Conservation (phyloP, 2,888 invertebrate species). For the Drosophila algonquin region DNA sequence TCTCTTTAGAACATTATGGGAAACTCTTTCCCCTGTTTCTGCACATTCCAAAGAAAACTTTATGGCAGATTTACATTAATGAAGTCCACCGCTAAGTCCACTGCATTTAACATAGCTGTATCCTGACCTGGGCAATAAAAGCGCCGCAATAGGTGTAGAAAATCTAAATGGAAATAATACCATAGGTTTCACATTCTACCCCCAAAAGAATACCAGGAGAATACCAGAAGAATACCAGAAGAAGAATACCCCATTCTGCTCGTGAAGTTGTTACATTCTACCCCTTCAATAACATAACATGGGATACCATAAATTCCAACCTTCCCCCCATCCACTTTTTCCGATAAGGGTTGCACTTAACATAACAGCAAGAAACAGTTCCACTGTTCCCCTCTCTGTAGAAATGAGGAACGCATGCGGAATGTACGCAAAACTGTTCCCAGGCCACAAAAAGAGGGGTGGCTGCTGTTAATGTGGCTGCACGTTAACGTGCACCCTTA, state of each 20-base stretch:
- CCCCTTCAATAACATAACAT: not conserved
- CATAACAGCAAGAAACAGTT: not conserved
- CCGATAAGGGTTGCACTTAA: not conserved
- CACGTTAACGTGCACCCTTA: too few species aligned
- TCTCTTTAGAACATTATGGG: not conserved
- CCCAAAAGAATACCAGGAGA: not conserved
- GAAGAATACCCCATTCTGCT: not conserved
- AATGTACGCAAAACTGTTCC: constrained; percentile 39
- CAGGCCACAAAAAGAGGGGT: constrained; percentile 10
- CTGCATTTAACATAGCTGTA: not conserved
- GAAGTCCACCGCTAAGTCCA: not conserved
- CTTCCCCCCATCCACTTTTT: not conserved
- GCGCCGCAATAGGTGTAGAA: not conserved
- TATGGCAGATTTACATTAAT: not conserved
- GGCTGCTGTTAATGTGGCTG: too few species aligned
- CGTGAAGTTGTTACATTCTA: not conserved
- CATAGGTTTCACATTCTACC: too few species aligned
- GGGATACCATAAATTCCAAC: not conserved
- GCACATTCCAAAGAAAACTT: not conserved
- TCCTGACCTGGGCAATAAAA: too few species aligned
- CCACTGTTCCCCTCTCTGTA: not conserved
- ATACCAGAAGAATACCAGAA: not conserved
- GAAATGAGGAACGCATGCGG: constrained; percentile 5
- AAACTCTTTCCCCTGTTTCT: not conserved
- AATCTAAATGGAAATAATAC: too few species aligned